Conservation (phyloP, 2,113 vertebrate species). For the Antechinus stuartii region DNA sequence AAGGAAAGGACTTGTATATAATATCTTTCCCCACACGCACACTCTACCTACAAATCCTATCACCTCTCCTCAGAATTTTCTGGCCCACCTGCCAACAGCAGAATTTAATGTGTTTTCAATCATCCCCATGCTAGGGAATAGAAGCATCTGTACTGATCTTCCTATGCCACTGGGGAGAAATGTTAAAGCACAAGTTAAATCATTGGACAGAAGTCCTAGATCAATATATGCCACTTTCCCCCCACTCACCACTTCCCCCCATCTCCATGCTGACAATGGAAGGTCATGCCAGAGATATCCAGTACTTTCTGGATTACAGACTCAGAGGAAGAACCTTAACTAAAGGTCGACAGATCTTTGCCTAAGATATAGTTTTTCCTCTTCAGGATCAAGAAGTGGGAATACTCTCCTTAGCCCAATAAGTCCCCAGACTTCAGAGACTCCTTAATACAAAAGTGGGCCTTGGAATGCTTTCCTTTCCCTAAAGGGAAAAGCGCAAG, state of each 20-base stretch:
- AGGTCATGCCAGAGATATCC: neutral
- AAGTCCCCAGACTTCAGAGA: neutral
- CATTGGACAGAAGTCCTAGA: neutral
- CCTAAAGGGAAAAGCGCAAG: neutral
- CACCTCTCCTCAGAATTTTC: neutral
- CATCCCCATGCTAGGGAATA: neutral
- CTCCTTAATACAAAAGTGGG: neutral
- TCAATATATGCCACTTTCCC: neutral
- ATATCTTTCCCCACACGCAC: neutral
- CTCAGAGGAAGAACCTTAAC: neutral
- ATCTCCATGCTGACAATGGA: neutral
- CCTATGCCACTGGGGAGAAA: neutral
- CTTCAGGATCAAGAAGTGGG: neutral
- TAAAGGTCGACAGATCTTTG: neutral
- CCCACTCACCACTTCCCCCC: neutral
- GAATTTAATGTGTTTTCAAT: neutral
- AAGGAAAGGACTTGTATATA: neutral
- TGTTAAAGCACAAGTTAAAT: constrained; percentile 8
- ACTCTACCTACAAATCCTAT: neutral
- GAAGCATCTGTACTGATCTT: neutral
- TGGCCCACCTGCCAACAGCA: neutral
- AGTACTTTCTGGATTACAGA: neutral
- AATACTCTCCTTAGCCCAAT: neutral
- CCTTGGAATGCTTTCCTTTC: neutral
- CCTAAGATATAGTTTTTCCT: neutral